Evolutionary conservation across 2,797 vertebrate genomes (phyloP).

Genomic region (Platalea minor): DNA sequence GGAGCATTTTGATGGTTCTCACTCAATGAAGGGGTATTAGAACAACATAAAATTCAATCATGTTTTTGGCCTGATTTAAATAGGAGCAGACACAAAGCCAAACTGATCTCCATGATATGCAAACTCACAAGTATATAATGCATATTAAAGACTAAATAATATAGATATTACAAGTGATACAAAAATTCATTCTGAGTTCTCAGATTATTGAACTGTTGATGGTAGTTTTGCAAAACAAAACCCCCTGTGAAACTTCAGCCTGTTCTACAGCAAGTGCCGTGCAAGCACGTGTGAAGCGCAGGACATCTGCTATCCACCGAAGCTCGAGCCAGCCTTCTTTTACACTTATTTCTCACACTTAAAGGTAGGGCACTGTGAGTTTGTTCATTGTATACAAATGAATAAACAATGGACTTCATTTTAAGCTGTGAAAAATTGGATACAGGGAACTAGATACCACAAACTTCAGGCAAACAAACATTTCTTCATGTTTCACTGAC

Average conservation of each 20-base stretch:
- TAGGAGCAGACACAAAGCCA: neutral
- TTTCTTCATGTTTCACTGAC: neutral
- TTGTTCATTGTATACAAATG: neutral
- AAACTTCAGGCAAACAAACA: neutral
- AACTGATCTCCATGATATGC: rapidly evolving
- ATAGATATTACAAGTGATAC: neutral
- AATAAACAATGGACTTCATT: neutral
- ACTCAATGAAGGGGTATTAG: neutral
- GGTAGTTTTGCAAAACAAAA: neutral
- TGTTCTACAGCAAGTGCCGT: rapidly evolving
- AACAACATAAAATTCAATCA: neutral
- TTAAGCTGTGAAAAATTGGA: neutral
- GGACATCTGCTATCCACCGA: neutral
- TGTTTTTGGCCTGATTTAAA: neutral
- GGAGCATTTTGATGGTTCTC: neutral
- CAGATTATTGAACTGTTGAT: neutral
- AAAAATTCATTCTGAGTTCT: neutral
- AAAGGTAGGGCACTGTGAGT: neutral
- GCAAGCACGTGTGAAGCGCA: neutral
- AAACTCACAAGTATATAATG: neutral
- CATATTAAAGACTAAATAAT: neutral
- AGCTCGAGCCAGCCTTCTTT: neutral
- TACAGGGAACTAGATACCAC: neutral
- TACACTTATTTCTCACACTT: neutral
- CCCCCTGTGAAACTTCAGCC: neutral